Evolutionary conservation across 2,113 vertebrate genomes (phyloP), one percentile per base, ranked within the genome.

Genomic region (Apus apus): DNA sequence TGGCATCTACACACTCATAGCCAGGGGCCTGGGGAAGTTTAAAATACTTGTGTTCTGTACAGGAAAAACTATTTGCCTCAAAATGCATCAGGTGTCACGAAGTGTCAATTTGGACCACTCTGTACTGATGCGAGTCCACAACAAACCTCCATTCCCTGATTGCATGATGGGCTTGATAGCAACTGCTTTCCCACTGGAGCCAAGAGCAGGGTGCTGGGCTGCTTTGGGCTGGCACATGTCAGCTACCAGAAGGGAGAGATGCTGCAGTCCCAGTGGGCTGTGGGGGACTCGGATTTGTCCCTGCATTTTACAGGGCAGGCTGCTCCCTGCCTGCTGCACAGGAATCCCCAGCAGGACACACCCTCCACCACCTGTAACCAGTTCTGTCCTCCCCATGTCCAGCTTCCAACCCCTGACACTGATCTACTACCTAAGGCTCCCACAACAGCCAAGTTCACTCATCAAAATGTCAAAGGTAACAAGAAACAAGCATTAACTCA

Each of bases 331-430:
- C 32, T 1, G 3, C 8, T 29, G 27, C 11, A 3, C 11, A 8
- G 2, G 1, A 15, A 32, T 5, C n/a, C 36, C 45, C 40, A 14
- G 56, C 20, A 25, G 56, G 2, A 6, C 18, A 6, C 1, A 1
- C 13, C 29, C 14, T 20, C n/a, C 34, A 5, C 30, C 58, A 15
- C 65, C 58, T 8, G 17, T 14, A 21, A 4, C 25, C 3, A 27
- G 21, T 15, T 34, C 27, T 22, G 0, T 9, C 29, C 16, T 27
- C 40, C 26, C 40, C 9, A 20, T 19, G 13, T 11, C 60, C 7
- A 2, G 38, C 38, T 20, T 38, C 16, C 32, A 12, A 4, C 27
- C 30, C 22, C 56, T 0, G 0, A 7, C 7, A 5, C n/a, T 27
- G 21, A 14, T 38, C 7, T 18, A n/a, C 75, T 13, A 16, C 70